Percentiles rank a stretch among this genome's conserved stretches.
Evolutionary conservation across 2,113 vertebrate genomes (phyloP).

Genomic region (Gallinago media): DNA sequence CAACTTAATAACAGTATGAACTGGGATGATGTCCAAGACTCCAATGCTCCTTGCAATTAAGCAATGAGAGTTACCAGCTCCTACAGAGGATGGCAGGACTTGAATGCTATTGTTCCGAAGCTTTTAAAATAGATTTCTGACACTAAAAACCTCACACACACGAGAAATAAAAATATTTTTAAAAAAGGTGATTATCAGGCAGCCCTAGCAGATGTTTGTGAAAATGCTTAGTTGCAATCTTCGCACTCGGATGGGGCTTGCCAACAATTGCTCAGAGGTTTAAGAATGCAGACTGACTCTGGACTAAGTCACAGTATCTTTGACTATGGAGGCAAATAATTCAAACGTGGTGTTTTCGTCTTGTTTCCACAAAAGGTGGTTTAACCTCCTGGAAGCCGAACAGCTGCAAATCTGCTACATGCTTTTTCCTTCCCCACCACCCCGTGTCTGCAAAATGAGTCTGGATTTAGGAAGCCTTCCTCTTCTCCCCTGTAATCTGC

Average conservation of each 20-base stretch:
- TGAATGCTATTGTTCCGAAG: not conserved
- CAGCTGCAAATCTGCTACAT: not conserved
- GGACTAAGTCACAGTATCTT: conserved; percentile 47
- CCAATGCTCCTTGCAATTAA: not conserved
- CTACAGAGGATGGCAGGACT: not conserved
- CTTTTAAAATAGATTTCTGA: conserved; percentile 14
- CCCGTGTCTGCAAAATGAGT: not conserved
- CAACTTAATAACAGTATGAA: conserved; percentile 2
- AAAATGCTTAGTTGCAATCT: not conserved
- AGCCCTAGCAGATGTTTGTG: conserved; percentile 13
- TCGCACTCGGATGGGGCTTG: not conserved
- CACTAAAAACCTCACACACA: not conserved
- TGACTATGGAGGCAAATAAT: conserved; percentile 24
- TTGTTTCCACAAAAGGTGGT: conserved; percentile 21
- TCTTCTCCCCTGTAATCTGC: not conserved
- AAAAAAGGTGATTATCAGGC: not conserved
- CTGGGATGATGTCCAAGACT: not conserved
- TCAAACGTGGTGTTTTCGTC: not conserved
- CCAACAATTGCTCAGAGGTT: conserved; percentile 46
- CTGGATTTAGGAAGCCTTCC: not conserved
- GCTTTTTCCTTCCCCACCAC: not conserved
- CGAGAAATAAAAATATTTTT: not conserved
- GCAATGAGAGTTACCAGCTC: not conserved
- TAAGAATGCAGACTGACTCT: conserved; percentile 66
- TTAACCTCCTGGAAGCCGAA: not conserved